Evolutionary conservation across 2,888 invertebrate species (phyloP), one percentile per base, ranked within the genome.

Genomic region (Deilephila porcellus): DNA sequence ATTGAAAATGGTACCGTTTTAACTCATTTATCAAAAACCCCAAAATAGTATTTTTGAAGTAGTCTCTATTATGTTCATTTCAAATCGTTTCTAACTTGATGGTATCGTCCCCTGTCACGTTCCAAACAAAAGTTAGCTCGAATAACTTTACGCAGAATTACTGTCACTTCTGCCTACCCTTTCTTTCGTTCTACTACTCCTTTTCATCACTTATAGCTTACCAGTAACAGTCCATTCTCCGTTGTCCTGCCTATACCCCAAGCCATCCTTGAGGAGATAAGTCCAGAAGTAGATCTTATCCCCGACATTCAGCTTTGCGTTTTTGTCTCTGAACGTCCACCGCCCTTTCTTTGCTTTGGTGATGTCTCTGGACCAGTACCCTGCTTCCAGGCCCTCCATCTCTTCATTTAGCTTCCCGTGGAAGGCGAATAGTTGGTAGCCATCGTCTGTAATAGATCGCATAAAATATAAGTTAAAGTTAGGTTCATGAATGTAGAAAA

Each of bases 251-350:
- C 96, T 93, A 83, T 97, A 97, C 0, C 97, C 97, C 34, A 97
- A 85, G 0, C 97, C 96, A 78, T 96, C 91, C 82, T 96, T 96
- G 70, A 97, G 94, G 0, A 97, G 96, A 82, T 96, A 97, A 0
- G 97, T 95, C 97, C 97, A 97, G 86, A 96, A 97, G 86, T 97
- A 96, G 32, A 97, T 87, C 3, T 91, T 95, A 83, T 97, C 97
- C 0, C 97, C 97, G 0, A 92, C 81, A 79, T 96, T 96, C n/a
- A 97, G 85, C 74, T 88, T 81, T 0, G 96, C 95, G 1, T 88
- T 88, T 1, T 90, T 92, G 83, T 97, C 97, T 25, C 94, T 92
- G 85, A 96, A 97, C 0, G 91, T 96, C 97, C 97, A 97, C 75
- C 95, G 91, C 4, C 96, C 97, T 71, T 96, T 90, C 79, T 95